Evolutionary conservation across 2,888 invertebrate species (phyloP), one percentile per base, ranked within the genome.

Genomic region (Synergus japonicus): DNA sequence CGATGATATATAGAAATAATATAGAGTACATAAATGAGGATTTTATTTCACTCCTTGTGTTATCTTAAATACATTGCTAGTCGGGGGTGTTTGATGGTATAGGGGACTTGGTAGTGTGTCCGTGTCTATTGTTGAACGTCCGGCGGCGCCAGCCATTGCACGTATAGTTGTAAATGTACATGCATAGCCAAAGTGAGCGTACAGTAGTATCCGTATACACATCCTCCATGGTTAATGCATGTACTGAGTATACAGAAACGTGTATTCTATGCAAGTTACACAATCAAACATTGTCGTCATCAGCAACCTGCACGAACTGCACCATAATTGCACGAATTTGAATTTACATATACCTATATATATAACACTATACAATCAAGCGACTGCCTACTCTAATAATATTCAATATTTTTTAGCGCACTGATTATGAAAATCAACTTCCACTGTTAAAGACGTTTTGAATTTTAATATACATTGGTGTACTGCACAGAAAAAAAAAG

Each of bases 101-200:
- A 58, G 10, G 58, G 58, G 18, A 58, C 58, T 18, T 58, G 18
- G 58, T 58, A 58, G 58, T 58, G 58, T 18, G 58, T 58, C 18
- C 58, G 58, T 86, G 85, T 86, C 88, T 88, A 89, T 89, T 89
- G 90, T 90, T 88, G 90, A 90, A 89, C 89, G 90, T 90, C 90
- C 89, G 89, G 88, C 90, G 90, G 90, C 90, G 90, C 90, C 90
- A 90, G 88, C 89, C 87, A 90, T 87, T 87, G 87, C 58, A 58
- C 15, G 13, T 5, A 49, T 49, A 49, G 46, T 37, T 37, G 37
- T 37, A 37, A 37, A 37, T 37, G 5, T 37, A 37, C 37, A 37
- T 37, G 46, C 13, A 49, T 49, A 49, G 46, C 46, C 46, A 49
- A 37, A 49, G 46, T 49, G 46, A 49, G 10, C 58, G 8, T 58